Base-by-base conservation (phyloP, 2,797 vertebrate species). In the Crotalus adamanteus region DNA sequence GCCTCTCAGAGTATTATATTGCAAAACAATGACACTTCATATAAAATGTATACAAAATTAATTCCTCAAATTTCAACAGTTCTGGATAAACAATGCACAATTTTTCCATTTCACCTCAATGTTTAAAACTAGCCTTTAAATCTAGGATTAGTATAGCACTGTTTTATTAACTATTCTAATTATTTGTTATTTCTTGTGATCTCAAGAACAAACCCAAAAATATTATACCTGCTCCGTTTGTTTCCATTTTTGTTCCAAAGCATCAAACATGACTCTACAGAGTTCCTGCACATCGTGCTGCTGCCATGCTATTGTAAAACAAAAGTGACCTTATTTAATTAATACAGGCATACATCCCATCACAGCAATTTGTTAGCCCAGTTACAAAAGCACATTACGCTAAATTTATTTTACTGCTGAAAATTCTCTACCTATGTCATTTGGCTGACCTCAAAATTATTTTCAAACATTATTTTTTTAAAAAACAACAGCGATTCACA, bases 201-300 rank as follows among this genome's bases (percentile, higher is more conserved):
- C 25, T n/a, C 26, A 59, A 60, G 87, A 69, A 7, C 0, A 0
- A 9, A 12, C 56, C 28, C 14, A 65, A 13, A 31, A 83, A 3
- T 11, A 85, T 4, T 47, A 73, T 97, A 99, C 99, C 99, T 99
- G 99, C 95, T 99, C 99, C 0, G 99, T 99, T 97, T 99, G 99
- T 96, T 99, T 99, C 99, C 99, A 99, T 93, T 99, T 99, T 96
- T 99, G 99, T 96, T 99, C 99, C 97, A 99, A 98, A 97, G 99
- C 99, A 97, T 99, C 99, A 96, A 99, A 99, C 99, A 99, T 99
- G 97, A 99, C 99, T 96, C 99, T 98, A 96, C 99, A 99, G 87
- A 99, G 98, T 97, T 99, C 99, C 97, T 99, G 99, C 59, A 99
- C 99, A 83, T 99, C 99, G 94, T 99, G 99, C 94, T 99, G 99